These are phyloP conservation scores for Empidonax traillii DNA, from an alignment of 2,113 vertebrate species.

Conservation along the genomic window DNA sequence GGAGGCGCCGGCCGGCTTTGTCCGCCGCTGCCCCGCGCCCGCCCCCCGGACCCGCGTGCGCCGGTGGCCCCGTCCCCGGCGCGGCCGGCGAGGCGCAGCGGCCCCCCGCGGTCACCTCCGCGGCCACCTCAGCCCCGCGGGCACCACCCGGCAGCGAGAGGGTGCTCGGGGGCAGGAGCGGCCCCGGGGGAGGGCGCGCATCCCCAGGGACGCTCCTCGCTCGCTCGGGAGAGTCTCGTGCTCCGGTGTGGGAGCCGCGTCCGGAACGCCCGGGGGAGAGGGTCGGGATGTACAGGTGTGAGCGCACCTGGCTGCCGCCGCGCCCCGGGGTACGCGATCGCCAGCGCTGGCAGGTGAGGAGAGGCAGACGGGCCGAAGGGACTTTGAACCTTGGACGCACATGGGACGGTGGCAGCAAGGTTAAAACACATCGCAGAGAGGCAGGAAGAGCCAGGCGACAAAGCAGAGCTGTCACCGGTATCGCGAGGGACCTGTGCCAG, in stretches of 20 bases:
- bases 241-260: neutral
- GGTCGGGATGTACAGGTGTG: neutral
- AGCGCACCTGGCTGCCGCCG: neutral
- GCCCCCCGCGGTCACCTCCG: neutral
- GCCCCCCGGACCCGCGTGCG: neutral
- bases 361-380: neutral
- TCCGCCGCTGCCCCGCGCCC: too few relatives aligned
- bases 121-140: neutral
- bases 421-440: neutral
- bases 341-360: neutral
- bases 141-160: neutral
- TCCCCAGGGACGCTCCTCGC: rapidly evolving
- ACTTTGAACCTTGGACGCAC: neutral
- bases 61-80: neutral
- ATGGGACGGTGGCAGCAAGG: neutral
- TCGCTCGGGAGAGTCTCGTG: rapidly evolving
- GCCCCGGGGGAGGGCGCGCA: neutral
- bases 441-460: neutral
- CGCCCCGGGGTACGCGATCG: neutral
- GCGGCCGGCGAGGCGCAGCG: neutral
- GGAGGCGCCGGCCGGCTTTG: too few relatives aligned
- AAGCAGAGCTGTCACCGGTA: neutral
- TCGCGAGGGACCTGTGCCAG: neutral
- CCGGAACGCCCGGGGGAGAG: too few relatives aligned
- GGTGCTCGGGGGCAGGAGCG: neutral